These are phyloP conservation scores for Copidosoma aretas DNA, from an alignment of 2,888 invertebrate genomes.

Conservation along the genomic window DNA sequence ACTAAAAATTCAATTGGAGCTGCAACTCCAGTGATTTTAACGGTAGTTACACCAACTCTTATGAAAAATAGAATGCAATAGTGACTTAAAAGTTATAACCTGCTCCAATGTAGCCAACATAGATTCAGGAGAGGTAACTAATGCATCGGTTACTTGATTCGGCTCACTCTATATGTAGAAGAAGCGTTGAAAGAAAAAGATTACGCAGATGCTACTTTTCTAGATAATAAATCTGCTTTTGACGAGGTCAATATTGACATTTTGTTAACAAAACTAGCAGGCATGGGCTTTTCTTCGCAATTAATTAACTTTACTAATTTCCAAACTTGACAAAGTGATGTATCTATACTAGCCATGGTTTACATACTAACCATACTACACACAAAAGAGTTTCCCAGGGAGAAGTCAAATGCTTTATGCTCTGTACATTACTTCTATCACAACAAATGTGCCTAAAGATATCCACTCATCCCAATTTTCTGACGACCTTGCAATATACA, in stretches of 20 bases:
- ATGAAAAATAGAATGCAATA: background rate
- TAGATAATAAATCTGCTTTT: background rate
- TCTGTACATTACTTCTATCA: no score
- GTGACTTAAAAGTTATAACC: background rate
- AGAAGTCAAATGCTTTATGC: background rate
- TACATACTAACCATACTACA: no score
- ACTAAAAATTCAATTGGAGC: no score
- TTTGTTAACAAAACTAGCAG: background rate
- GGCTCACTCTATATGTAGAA: background rate
- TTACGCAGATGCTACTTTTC: background rate
- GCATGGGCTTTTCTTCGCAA: background rate
- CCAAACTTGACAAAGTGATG: background rate
- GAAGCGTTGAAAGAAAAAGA: background rate
- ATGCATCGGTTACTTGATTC: background rate
- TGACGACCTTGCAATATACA: no score
- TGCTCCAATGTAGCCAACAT: background rate
- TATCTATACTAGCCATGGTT: background rate
- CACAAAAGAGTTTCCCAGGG: no score
- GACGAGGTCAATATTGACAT: background rate
- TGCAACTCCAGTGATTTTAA: no score
- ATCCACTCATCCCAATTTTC: no score
- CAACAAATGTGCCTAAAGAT: background rate
- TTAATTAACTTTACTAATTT: background rate
- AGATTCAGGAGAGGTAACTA: background rate
- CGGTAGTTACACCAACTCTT: no score